Percentiles rank a stretch among this genome's conserved stretches.
Conservation (phyloP, 2,113 vertebrate species). For the Megaceryle torquata region DNA sequence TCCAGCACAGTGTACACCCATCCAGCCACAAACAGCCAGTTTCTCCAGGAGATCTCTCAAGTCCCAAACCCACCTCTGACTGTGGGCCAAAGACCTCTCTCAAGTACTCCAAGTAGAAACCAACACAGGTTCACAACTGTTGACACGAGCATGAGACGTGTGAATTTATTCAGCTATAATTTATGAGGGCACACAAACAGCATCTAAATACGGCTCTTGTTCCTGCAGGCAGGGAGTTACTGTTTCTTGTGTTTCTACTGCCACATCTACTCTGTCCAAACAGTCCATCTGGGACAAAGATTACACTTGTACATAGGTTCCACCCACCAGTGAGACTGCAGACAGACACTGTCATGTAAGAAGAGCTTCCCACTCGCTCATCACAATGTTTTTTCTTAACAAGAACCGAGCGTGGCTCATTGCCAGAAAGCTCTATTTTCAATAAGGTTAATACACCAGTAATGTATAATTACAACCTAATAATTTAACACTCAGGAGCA, state of each 20-base stretch:
- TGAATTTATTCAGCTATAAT: neutral
- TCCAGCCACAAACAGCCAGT: neutral
- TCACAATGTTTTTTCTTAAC: constrained; percentile 46
- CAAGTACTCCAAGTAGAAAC: neutral
- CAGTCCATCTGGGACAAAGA: neutral
- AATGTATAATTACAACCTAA: constrained; percentile 70
- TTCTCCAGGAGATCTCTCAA: neutral
- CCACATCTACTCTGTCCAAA: neutral
- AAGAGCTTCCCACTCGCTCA: neutral
- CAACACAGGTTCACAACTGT: neutral
- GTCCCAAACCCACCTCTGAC: neutral
- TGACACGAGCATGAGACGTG: accelerated
- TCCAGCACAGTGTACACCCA: neutral
- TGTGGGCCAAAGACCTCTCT: neutral
- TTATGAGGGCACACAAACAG: neutral
- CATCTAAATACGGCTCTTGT: neutral
- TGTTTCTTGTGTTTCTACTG: neutral
- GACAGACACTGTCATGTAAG: neutral
- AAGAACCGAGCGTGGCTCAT: constrained; percentile 58
- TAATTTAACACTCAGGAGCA: constrained; percentile 72
- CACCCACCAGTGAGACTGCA: neutral
- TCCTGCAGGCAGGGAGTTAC: neutral
- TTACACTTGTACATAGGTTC: accelerated
- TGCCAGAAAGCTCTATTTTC: constrained; percentile 58
- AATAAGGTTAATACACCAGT: constrained; percentile 60